A percentile compares a stretch with the other conserved stretches of the same genome.
Evolutionary conservation across 2,113 vertebrate genomes (phyloP).

Genomic region (Ceuthmochares aereus): DNA sequence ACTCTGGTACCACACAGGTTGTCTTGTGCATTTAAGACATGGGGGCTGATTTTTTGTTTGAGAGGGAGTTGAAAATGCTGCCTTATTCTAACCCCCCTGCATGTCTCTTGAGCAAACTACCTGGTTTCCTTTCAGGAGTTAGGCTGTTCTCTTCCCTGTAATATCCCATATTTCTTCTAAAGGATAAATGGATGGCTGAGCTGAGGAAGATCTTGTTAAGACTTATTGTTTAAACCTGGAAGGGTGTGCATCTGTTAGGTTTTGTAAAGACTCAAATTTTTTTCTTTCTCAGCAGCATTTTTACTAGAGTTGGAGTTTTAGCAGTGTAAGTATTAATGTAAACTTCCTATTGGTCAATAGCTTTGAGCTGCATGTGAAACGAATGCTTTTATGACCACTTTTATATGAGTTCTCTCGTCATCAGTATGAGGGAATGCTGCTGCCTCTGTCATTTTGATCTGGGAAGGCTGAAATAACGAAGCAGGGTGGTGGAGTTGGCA

Average conservation of each 20-base stretch:
- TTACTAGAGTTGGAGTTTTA: not conserved
- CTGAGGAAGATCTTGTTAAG: not conserved
- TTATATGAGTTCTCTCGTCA: not conserved
- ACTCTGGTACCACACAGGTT: fast-evolving
- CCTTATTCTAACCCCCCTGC: not conserved
- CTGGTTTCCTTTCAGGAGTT: not conserved
- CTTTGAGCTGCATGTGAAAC: not conserved
- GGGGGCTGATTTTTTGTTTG: not conserved
- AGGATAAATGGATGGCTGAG: not conserved
- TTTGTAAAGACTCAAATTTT: not conserved
- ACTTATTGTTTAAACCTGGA: not conserved
- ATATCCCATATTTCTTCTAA: not conserved
- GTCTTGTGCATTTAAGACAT: not conserved
- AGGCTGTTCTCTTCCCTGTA: not conserved
- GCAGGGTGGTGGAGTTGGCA: fast-evolving
- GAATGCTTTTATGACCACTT: not conserved
- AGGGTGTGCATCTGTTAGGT: not conserved
- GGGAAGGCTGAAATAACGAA: not conserved
- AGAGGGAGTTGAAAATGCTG: not conserved
- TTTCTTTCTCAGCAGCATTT: not conserved
- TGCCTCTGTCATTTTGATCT: not conserved
- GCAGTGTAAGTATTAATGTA: not conserved
- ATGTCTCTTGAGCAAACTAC: not conserved
- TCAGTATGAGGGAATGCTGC: not conserved
- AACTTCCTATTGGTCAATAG: not conserved